phyloP scores from a whole-genome alignment of 2,113 vertebrate genomes.

The Callorhinus ursinus region DNA sequence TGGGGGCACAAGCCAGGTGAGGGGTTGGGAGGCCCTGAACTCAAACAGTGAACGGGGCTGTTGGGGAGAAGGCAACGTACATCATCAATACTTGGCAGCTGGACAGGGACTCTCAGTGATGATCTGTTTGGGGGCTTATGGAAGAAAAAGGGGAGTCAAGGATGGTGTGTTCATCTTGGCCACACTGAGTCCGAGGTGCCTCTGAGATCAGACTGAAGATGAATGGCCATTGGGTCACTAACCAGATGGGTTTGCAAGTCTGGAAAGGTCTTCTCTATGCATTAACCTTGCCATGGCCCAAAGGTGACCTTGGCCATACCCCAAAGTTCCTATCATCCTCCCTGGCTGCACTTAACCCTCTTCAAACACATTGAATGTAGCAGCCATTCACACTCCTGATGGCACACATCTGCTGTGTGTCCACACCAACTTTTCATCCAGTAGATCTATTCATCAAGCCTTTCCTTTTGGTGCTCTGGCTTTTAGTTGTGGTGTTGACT shows the following conservation, averaged over 20 bases:
- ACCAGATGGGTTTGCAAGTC: accelerated
- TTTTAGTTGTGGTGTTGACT: not conserved
- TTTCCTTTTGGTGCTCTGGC: not conserved
- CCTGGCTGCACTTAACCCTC: accelerated
- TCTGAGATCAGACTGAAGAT: not conserved
- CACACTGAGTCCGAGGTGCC: accelerated
- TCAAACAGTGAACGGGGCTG: accelerated
- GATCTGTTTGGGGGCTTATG: accelerated
- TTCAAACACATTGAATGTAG: accelerated
- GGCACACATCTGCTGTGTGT: accelerated
- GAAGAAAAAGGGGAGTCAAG: not conserved
- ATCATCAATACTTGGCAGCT: accelerated
- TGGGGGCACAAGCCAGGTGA: too few relatives aligned
- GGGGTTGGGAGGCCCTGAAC: too few relatives aligned
- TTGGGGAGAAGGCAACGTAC: accelerated
- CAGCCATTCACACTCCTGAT: not conserved
- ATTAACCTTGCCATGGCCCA: not conserved
- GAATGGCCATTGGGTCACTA: not conserved
- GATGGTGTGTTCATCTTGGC: accelerated
- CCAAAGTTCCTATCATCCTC: not conserved
- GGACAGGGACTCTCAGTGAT: not conserved
- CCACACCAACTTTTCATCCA: not conserved
- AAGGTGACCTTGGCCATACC: not conserved
- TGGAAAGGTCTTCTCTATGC: not conserved
- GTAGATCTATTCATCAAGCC: accelerated